Evolutionary conservation across 2,113 vertebrate genomes (phyloP), one percentile per base, ranked within the genome.

Genomic region (Athene noctua): DNA sequence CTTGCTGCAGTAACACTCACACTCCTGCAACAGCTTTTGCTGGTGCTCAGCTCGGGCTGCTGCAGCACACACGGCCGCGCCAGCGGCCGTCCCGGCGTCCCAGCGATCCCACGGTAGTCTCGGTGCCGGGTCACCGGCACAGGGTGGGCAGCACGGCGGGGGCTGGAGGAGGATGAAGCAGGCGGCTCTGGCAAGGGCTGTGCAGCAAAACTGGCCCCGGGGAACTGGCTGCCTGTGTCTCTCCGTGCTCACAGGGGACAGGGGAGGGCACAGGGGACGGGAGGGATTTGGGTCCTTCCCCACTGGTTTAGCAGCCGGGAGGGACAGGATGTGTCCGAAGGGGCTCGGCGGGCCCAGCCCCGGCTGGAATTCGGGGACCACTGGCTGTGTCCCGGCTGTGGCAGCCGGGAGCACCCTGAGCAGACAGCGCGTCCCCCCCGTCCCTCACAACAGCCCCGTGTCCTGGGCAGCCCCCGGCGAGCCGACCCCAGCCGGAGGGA

Each of bases 71-170:
- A 15, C n/a, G 3, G 46, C 51, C 13, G 42, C 26, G 34, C 34
- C 44, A 4, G 83, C 8, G 15, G 80, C 62, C 38, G 32, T 14
- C 34, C 79, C 4, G 4, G n/a, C 7, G 7, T 19, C 42, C 34
- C 63, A 4, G 51, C 0, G 5, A 20, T 21, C 27, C 66, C 80
- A 44, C 0, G 1, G 46, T 2, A 32, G 52, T 36, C n/a, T 59
- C n/a, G 5, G 1, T 1, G 1, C 26, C 2, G 40, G 42, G 42
- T 26, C 66, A 55, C 71, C 0, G 0, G 66, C 71, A 72, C 75
- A 8, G 30, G 30, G n/a, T 54, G 72, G 91, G 68, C 34, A 34
- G 52, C 36, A 17, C 2, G 2, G 72, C 0, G 0, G 25, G 0
- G 19, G 36, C 27, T 78, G 80, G 34, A 85, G 51, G 9, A 57